Evolutionary conservation across 2,113 vertebrate species (phyloP).

Genomic region (Eurypyga helias): DNA sequence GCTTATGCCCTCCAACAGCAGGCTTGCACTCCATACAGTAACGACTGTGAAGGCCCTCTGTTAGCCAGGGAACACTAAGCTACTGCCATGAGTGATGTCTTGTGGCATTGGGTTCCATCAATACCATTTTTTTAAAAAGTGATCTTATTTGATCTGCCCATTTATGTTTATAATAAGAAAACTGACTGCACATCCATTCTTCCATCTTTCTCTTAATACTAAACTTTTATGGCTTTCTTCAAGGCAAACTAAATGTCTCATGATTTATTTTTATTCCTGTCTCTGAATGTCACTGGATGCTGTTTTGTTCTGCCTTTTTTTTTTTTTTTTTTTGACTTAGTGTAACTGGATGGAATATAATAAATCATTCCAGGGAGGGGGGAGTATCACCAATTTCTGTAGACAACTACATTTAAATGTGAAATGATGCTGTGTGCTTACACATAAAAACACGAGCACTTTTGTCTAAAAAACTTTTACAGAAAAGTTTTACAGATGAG

Average conservation of each 20-base stretch:
- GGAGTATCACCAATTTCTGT: background rate
- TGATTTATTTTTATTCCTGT: background rate
- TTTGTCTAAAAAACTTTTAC: background rate
- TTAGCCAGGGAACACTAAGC: background rate
- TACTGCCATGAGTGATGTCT: constrained; percentile 49
- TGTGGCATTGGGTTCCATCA: constrained; percentile 14
- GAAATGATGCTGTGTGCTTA: background rate
- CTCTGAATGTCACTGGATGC: background rate
- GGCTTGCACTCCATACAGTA: background rate
- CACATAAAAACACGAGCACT: background rate
- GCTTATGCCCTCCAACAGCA: background rate
- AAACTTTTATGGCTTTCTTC: background rate
- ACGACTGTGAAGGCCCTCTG: background rate
- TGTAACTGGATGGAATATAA: background rate
- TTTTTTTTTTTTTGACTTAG: background rate
- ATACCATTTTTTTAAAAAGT: background rate
- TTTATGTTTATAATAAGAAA: background rate
- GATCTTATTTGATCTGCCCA: background rate
- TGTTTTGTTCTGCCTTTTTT: background rate
- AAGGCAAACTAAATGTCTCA: background rate
- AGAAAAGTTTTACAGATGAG: background rate
- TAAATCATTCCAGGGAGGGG: background rate
- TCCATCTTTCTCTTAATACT: background rate
- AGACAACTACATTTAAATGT: background rate
- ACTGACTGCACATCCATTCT: background rate